Base-by-base conservation (phyloP, 2,797 vertebrate species). In the Steatocranus sp. region DNA sequence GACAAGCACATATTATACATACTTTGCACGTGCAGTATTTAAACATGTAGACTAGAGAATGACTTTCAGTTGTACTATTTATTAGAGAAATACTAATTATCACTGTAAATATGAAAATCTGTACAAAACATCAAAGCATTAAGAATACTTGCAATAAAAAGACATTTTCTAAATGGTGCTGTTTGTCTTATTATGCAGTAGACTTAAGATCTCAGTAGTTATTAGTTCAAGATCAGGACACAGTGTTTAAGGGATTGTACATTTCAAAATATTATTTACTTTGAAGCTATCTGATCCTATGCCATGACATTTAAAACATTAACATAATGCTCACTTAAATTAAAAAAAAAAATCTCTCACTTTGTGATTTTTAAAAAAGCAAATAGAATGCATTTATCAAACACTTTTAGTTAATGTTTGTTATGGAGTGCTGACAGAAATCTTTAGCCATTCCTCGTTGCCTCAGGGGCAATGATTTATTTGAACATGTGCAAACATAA, bases 111-210 rank as follows among this genome's bases (percentile, higher is more conserved):
- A 98, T 85, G 25, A 93, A 96, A 96, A 95, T 95, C 96, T 98
- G 97, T 98, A 97, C 95, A 97, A 97, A 97, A 93, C 18, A 95
- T 94, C 94, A 95, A 96, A 95, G 93, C 94, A 97, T 96, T 75
- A 92, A 97, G 96, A 96, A 97, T 97, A 97, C 96, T 97, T 97
- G 97, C 97, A 98, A 98, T 98, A 98, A 97, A 70, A 98, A 96
- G 14, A 43, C 94, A 95, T 94, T 84, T 94, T 96, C 95, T 88
- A 91, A 89, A 58, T 4, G 23, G 4, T 80, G 79, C 8, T 75
- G 49, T 76, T 11, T 17, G 25, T 81, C 83, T 80, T 50, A 23
- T 82, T 85, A 77, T 12, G 41, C 11, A n/a, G 2, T 66, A 15
- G 7, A 49, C 34, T 56, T 17, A 0, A 38, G 36, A 14, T 43